Evolutionary conservation across 2,113 vertebrate genomes (phyloP), one percentile per base, ranked within the genome.

Genomic region (Tympanuchus pallidicinctus): DNA sequence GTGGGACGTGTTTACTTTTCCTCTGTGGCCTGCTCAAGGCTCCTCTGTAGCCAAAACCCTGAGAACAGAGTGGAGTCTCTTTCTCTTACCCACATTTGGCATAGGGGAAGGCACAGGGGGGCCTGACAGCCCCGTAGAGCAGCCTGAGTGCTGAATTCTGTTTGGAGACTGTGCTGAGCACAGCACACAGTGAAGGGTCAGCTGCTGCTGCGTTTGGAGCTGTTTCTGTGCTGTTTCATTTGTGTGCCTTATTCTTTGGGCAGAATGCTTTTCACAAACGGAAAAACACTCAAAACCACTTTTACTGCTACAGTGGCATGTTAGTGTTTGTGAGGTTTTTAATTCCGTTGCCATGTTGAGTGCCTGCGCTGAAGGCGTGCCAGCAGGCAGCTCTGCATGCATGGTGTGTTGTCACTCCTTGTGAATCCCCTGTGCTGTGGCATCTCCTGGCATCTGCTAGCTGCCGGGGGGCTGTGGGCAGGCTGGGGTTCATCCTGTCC

Each of bases 31-130:
- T 90, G 24, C 34, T 50, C 38, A 6, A 8, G 60, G 48, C 30
- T 72, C 16, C 42, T 61, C 67, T 0, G 0, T 84, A 77, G 48
- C 48, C 45, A 54, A 30, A 72, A 69, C 65, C 0, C 0, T 42
- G 27, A 47, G 64, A 81, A 30, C 52, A 67, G 63, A 10, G 12
- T 10, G 13, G 7, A 6, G 27, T 69, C 38, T 72, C 45, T 71
- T 61, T 47, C 56, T 70, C 34, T 19, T 47, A 17, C 57, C 52
- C 21, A 3, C 8, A 0, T 10, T 5, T 1, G 1, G 34, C 5
- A 13, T 27, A 21, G 15, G 36, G 15, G n/a, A 21, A 57, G 40
- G 9, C 38, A 60, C 66, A 65, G 66, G 42, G 40, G 32, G 18
- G 14, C 86, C 57, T 70, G 6, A 1, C 15, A 28, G 13, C 50